phyloP scores from a whole-genome alignment of 2,888 invertebrate species.

The Coelogynopora nodosa region DNA sequence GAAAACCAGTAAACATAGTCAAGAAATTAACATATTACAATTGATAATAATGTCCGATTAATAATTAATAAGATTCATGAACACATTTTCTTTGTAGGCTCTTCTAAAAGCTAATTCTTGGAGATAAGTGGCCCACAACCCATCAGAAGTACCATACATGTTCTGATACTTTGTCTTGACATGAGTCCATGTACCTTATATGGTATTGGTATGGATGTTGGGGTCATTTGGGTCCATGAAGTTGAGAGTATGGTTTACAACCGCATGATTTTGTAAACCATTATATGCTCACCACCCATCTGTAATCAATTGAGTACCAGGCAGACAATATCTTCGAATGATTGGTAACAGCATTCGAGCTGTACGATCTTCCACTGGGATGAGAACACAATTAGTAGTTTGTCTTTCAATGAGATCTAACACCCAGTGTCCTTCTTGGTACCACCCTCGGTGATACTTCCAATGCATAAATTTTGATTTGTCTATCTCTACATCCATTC shows the following conservation, averaged over 20 bases:
- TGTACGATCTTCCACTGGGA: not conserved
- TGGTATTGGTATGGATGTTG: constrained; percentile 9
- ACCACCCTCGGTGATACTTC: too few relatives aligned
- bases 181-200: constrained; percentile 10
- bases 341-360: not conserved
- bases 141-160: constrained; percentile 13
- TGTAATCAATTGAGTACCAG: not conserved
- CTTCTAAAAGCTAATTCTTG: not conserved
- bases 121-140: not conserved
- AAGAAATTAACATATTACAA: not conserved
- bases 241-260: not conserved
- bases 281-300: not conserved
- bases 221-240: constrained; percentile 29
- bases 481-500: too few relatives aligned
- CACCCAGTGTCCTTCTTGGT: too few relatives aligned
- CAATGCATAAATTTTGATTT: too few relatives aligned
- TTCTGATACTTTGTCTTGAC: constrained; percentile 7
- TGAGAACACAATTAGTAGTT: not conserved
- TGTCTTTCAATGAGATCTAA: too few relatives aligned
- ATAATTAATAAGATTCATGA: not conserved
- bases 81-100: not conserved
- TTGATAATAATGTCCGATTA: not conserved
- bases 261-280: not conserved
- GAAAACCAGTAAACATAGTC: not conserved
- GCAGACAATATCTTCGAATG: not conserved